Conservation (phyloP, 2,888 invertebrate species). For the Phengaris arion region DNA sequence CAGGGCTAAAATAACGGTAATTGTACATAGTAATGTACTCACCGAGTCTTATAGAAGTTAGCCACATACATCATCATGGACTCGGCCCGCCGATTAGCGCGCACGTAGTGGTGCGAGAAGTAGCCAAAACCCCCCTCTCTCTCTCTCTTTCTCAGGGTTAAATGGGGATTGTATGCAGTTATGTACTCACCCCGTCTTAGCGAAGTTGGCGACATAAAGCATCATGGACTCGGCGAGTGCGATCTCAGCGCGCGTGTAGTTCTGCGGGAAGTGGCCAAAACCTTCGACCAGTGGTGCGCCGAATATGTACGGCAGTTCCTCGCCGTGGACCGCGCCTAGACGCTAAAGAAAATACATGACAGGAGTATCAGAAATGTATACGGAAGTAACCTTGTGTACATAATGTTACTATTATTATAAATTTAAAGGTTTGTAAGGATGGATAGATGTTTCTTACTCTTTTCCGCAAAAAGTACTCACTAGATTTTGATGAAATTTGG, state of each 20-base stretch:
- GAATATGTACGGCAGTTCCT: conserved; percentile 93
- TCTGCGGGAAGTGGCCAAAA: conserved; percentile 89
- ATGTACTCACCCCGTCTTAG: conserved; percentile 88
- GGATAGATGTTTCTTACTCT: too few species aligned
- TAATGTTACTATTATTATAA: too few species aligned
- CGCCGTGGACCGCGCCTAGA: conserved; percentile 94
- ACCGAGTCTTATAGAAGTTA: conserved; percentile 94
- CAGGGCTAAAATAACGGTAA: too few species aligned
- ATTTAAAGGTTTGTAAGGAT: too few species aligned
- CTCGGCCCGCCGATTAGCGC: conserved; percentile 62
- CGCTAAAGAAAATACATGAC: conserved; percentile 70
- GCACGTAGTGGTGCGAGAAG: too few species aligned
- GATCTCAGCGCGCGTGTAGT: conserved; percentile 92
- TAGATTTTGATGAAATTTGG: too few species aligned
- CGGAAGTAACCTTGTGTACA: too few species aligned
- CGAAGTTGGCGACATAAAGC: conserved; percentile 92
- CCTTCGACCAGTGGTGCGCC: conserved; percentile 93
- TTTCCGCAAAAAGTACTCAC: too few species aligned
- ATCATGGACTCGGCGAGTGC: conserved; percentile 93
- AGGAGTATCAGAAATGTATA: too few species aligned
- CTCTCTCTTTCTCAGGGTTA: too few species aligned
- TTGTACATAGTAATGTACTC: conserved; percentile 55
- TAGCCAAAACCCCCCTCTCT: too few species aligned
- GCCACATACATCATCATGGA: conserved; percentile 92
- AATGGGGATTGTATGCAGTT: too few species aligned